phyloP scores from a whole-genome alignment of 2,888 invertebrate species.

The Amiota communis region DNA sequence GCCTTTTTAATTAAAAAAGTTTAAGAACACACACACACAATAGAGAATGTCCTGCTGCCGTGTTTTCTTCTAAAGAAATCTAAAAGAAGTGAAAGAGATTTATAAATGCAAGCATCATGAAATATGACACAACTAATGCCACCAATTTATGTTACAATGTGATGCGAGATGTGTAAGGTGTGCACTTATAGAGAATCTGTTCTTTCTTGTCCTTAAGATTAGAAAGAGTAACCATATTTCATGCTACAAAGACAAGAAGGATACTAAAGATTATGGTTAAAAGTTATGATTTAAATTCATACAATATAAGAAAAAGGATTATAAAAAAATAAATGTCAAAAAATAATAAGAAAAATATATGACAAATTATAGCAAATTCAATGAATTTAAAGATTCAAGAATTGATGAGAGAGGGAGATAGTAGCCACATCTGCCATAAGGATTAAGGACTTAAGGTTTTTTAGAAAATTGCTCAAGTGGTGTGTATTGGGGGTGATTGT shows the following conservation, averaged over 20 bases:
- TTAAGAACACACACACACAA: conserved; percentile 52
- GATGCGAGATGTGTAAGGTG: no score
- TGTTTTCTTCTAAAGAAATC: background rate
- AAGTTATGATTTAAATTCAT: conserved; percentile 9
- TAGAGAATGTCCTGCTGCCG: background rate
- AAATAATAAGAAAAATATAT: background rate
- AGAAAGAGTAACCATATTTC: no score
- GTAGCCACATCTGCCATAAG: no score
- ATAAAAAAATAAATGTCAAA: background rate
- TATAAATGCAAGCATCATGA: conserved; percentile 18
- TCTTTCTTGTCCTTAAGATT: no score
- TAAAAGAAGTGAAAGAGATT: background rate
- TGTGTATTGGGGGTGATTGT: conserved; percentile 14
- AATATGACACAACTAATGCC: conserved; percentile 5
- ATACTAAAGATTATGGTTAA: no score
- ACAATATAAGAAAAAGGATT: conserved; percentile 19
- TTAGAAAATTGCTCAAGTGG: conserved; percentile 20
- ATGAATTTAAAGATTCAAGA: no score
- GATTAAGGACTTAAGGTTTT: background rate
- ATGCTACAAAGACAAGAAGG: no score
- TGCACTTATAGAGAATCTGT: no score
- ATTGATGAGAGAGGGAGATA: no score
- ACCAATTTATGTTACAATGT: no score
- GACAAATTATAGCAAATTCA: background rate
- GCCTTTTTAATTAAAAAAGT: conserved; percentile 63